These are phyloP conservation scores for Drosophila fungiperda DNA, from an alignment of 2,888 invertebrate genomes.

Conservation along the genomic window DNA sequence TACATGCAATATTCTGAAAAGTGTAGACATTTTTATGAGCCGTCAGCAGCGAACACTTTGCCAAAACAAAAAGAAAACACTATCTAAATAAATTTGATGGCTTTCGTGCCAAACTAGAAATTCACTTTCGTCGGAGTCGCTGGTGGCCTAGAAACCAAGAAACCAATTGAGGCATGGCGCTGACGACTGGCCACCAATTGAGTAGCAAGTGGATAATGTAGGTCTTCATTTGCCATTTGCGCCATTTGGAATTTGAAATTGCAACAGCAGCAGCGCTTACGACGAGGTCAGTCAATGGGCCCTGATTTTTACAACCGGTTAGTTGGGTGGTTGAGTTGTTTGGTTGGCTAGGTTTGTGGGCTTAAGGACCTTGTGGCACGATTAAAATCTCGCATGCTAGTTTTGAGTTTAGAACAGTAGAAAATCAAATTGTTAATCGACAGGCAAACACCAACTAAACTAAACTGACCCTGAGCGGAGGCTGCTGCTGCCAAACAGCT, in stretches of 20 bases:
- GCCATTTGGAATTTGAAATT: constrained; percentile 9
- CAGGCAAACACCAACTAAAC: constrained; percentile 20
- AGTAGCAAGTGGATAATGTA: constrained; percentile 45
- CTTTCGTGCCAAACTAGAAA: constrained; percentile 61
- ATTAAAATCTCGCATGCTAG: constrained; percentile 57
- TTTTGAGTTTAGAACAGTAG: constrained; percentile 25
- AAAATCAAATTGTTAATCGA: constrained; percentile 21
- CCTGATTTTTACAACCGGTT: constrained; percentile 55
- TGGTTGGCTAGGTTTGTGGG: neutral
- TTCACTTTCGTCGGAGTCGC: constrained; percentile 64
- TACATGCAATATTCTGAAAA: constrained; percentile 26
- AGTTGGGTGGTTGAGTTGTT: neutral
- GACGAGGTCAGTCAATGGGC: constrained; percentile 65
- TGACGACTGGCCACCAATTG: constrained; percentile 34
- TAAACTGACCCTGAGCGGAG: constrained; percentile 46
- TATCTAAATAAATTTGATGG: constrained; percentile 52
- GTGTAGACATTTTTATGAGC: constrained; percentile 36
- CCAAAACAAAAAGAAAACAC: constrained; percentile 23
- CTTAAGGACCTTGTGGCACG: constrained; percentile 61
- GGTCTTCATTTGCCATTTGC: constrained; percentile 51
- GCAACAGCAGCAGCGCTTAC: constrained; percentile 45
- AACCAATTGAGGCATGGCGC: constrained; percentile 59
- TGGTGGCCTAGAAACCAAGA: constrained; percentile 69
- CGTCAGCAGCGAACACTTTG: constrained; percentile 22
- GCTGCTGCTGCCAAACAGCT: constrained; percentile 19